Percentiles rank a stretch among this genome's conserved stretches.
Evolutionary conservation across 2,797 vertebrate species (phyloP).

Genomic region (Florisuga fusca): DNA sequence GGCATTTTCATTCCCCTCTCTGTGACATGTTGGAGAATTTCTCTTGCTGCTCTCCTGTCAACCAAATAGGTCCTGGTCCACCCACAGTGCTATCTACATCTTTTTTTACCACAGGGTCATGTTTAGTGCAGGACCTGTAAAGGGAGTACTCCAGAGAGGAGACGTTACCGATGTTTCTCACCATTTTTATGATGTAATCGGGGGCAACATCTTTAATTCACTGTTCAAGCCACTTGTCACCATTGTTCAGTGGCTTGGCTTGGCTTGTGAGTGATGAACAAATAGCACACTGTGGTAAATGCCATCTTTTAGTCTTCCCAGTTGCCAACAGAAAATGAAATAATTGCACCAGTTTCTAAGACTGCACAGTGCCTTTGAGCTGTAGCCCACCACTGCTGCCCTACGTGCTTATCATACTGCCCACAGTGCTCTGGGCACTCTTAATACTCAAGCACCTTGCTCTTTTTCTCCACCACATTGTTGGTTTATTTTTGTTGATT

Average conservation of each 20-base stretch:
- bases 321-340: background rate
- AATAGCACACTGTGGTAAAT: background rate
- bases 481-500: background rate
- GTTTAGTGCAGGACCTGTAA: background rate
- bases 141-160: background rate
- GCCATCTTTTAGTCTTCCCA: background rate
- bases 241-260: background rate
- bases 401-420: background rate
- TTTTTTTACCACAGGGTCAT: background rate
- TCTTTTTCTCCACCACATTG: background rate
- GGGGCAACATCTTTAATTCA: background rate
- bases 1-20: background rate
- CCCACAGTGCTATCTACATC: background rate
- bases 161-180: background rate
- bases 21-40: background rate
- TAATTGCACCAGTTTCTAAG: background rate
- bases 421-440: background rate
- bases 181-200: background rate
- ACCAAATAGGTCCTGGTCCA: background rate
- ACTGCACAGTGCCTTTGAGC: background rate
- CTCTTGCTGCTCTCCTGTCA: background rate
- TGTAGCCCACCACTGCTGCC: background rate
- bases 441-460: background rate
- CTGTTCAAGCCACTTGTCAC: background rate
- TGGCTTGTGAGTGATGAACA: background rate